Percentiles rank a stretch among this genome's conserved stretches.
Conservation (phyloP, 1,140 invertebrate species). For the Eurosta solidaginis region DNA sequence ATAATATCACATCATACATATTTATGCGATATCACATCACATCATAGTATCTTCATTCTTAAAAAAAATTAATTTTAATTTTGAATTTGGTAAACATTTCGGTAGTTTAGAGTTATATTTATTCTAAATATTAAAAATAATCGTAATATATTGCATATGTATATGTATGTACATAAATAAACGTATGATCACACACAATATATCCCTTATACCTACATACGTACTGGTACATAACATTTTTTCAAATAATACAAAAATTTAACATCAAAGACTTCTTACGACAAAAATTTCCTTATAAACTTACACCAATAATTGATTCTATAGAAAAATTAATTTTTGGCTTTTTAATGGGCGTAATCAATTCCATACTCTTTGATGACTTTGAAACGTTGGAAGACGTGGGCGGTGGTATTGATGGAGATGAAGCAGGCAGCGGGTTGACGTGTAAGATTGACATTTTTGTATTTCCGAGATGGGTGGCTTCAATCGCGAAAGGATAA, state of each 20-base stretch:
- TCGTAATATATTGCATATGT: neutral
- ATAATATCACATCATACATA: too few relatives aligned
- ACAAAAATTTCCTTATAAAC: neutral
- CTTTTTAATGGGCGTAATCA: conserved; percentile 43
- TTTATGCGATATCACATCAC: too few relatives aligned
- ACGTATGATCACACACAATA: too few relatives aligned
- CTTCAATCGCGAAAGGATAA: neutral
- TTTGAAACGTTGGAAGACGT: neutral
- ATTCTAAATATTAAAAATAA: neutral
- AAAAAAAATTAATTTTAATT: too few relatives aligned
- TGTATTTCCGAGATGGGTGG: neutral
- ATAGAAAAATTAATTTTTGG: conserved; percentile 65
- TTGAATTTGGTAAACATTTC: too few relatives aligned
- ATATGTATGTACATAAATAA: neutral
- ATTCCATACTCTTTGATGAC: neutral
- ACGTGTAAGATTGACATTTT: neutral
- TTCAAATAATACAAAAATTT: too few relatives aligned
- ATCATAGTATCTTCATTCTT: too few relatives aligned
- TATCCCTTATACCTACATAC: too few relatives aligned
- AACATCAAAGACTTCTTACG: too few relatives aligned
- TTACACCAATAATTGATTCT: conserved; percentile 64
- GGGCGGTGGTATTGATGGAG: neutral
- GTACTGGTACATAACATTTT: too few relatives aligned
- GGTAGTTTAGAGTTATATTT: neutral
- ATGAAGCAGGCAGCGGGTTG: neutral